phyloP scores from a whole-genome alignment of 2,797 vertebrate species.

The Channa striata region DNA sequence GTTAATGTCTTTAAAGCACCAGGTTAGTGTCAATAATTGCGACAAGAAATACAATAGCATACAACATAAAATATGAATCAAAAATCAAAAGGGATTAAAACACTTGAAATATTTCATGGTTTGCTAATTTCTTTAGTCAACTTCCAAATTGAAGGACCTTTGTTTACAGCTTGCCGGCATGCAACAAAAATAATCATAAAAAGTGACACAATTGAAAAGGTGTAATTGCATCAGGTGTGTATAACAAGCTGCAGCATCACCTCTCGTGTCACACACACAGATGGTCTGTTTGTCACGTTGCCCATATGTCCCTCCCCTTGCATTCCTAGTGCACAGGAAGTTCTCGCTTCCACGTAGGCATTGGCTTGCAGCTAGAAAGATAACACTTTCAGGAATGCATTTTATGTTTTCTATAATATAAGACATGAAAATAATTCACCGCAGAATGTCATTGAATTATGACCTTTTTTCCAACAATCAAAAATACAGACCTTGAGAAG shows the following conservation, averaged over 20 bases:
- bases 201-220: background rate
- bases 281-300: conserved; percentile 15
- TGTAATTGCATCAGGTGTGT: conserved; percentile 10
- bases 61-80: background rate
- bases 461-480: background rate
- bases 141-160: background rate
- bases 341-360: background rate
- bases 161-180: background rate
- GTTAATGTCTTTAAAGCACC: background rate
- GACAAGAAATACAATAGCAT: background rate
- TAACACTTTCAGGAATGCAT: background rate
- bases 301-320: background rate
- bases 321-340: background rate
- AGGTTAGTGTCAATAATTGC: background rate
- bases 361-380: background rate
- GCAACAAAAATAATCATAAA: background rate
- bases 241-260: background rate
- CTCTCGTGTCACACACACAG: conserved; percentile 11
- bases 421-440: no score
- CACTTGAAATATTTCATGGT: background rate
- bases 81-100: background rate
- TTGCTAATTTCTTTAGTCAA: background rate
- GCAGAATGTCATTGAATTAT: no score
- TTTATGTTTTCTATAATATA: background rate
- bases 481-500: background rate